Evolutionary conservation across 2,888 invertebrate species (phyloP).

Genomic region (Carabus problematicus): DNA sequence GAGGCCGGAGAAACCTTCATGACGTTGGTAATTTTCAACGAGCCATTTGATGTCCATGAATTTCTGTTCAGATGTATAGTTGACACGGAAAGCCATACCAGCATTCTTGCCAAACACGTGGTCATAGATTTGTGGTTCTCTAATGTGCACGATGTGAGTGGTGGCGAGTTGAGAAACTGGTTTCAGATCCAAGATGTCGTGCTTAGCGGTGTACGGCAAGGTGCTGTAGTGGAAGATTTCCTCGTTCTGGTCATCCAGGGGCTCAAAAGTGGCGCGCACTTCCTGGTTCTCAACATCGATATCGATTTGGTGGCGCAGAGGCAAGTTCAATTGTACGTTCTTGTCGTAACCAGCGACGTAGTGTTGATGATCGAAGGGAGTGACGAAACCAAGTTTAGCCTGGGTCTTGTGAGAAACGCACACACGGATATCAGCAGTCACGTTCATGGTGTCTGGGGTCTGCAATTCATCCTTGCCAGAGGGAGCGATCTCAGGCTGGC

Average conservation of each 20-base stretch:
- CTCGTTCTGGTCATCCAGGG: conserved; percentile 61
- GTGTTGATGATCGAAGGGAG: conserved; percentile 65
- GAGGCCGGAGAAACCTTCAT: conserved; percentile 50
- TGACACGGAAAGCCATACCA: conserved; percentile 64
- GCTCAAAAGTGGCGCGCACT: conserved; percentile 61
- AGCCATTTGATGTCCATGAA: conserved; percentile 57
- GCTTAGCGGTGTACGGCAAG: conserved; percentile 70
- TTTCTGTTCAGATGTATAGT: conserved; percentile 63
- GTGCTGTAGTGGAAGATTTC: conserved; percentile 67
- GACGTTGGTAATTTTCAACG: conserved; percentile 50
- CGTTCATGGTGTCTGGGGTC: conserved; percentile 62
- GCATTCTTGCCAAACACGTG: conserved; percentile 60
- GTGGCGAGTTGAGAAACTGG: conserved; percentile 62
- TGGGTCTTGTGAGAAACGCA: conserved; percentile 56
- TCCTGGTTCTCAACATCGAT: conserved; percentile 61
- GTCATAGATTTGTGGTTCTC: conserved; percentile 55
- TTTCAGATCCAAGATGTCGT: conserved; percentile 64
- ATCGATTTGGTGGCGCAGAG: conserved; percentile 61
- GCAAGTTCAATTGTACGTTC: conserved; percentile 66
- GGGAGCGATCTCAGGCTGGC: conserved; percentile 56
- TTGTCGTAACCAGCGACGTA: conserved; percentile 69
- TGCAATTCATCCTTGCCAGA: conserved; percentile 62
- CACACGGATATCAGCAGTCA: conserved; percentile 32
- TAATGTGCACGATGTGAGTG: conserved; percentile 58
- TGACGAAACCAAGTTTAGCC: conserved; percentile 70